Percentiles rank a stretch among this genome's conserved stretches.
These are phyloP conservation scores for Athene cunicularia DNA, from an alignment of 2,113 vertebrate species.

Conservation along the genomic window DNA sequence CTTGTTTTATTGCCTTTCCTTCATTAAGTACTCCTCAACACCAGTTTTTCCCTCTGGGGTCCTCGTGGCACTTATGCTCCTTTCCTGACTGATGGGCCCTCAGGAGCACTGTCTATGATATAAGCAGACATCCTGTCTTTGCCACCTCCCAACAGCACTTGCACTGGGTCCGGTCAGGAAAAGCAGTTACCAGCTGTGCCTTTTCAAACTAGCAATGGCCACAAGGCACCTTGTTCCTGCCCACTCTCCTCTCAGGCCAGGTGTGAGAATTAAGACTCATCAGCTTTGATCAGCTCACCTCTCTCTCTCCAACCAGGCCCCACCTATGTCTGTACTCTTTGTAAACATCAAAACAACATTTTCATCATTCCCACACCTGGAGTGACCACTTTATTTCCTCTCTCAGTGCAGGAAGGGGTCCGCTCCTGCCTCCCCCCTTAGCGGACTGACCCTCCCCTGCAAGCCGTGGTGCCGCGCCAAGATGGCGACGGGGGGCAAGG, in stretches of 20 bases:
- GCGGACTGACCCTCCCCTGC: rapidly evolving
- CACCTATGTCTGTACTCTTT: neutral
- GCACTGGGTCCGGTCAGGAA: neutral
- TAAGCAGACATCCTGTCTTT: rapidly evolving
- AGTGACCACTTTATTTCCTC: rapidly evolving
- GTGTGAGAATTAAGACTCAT: rapidly evolving
- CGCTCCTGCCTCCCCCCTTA: rapidly evolving
- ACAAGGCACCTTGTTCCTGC: neutral
- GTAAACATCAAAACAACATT: rapidly evolving
- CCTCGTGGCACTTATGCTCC: rapidly evolving
- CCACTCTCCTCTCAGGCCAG: neutral
- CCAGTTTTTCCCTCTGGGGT: neutral
- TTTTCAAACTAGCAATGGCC: neutral
- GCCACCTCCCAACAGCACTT: neutral
- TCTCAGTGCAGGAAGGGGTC: rapidly evolving
- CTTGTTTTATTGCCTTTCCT: neutral
- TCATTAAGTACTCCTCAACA: neutral
- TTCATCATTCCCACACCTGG: rapidly evolving
- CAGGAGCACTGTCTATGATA: neutral
- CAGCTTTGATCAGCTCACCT: neutral
- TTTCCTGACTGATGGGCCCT: rapidly evolving
- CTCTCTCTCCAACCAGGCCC: too few species aligned
- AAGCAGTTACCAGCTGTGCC: rapidly evolving
- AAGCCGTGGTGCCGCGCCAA: rapidly evolving
- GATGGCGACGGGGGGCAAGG: rapidly evolving